A percentile compares a stretch with the other conserved stretches of the same genome.
Evolutionary conservation across 2,797 vertebrate species (phyloP).

Genomic region (Acropternis orthonyx): DNA sequence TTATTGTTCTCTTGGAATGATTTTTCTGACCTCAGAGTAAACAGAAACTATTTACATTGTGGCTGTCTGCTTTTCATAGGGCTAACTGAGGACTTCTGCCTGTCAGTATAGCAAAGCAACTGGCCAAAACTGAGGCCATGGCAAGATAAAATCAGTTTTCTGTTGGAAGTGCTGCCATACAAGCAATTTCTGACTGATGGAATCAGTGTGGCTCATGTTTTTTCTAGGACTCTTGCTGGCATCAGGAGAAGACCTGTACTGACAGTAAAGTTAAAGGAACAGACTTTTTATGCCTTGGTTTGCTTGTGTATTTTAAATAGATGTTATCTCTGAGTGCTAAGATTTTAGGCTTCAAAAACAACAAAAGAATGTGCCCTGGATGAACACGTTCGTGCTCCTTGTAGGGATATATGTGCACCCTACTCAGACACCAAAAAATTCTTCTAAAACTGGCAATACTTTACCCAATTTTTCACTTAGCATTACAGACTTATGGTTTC

Average conservation of each 20-base stretch:
- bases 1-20: slow-evolving; percentile 33
- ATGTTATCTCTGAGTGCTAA: neutral
- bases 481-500: neutral
- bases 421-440: neutral
- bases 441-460: neutral
- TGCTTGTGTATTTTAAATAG: neutral
- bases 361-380: neutral
- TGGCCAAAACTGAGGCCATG: neutral
- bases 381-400: neutral
- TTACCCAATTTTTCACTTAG: neutral
- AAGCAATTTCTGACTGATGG: neutral
- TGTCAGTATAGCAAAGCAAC: neutral
- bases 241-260: neutral
- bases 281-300: neutral
- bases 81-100: slow-evolving; percentile 1
- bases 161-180: neutral
- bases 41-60: slow-evolving; percentile 29
- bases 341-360: neutral
- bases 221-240: neutral
- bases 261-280: neutral
- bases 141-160: neutral
- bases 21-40: slow-evolving; percentile 36
- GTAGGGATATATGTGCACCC: neutral
- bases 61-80: neutral
- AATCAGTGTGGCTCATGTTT: neutral